A percentile compares a stretch with the other conserved stretches of the same genome.
Conservation (phyloP, 2,113 vertebrate species). For the Pseudolaguvia tuberculata region DNA sequence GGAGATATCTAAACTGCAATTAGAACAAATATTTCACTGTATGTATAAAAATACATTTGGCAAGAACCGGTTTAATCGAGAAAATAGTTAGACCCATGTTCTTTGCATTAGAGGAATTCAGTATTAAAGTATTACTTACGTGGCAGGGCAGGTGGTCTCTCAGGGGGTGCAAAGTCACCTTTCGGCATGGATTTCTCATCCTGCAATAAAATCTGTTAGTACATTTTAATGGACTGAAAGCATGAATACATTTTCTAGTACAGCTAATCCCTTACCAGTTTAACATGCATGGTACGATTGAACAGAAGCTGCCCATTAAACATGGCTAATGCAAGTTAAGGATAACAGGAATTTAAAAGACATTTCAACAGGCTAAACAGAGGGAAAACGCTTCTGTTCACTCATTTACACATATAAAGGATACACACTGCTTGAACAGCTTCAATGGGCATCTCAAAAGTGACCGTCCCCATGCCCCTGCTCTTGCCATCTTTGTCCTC, state of each 20-base stretch:
- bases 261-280: constrained; percentile 78
- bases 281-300: constrained; percentile 95
- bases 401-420: constrained; percentile 62
- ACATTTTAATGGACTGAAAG: not conserved
- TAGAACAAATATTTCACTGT: no score
- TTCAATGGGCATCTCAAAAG: constrained; percentile 93
- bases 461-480: constrained; percentile 92
- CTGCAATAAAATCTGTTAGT: constrained; percentile 58
- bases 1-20: no score
- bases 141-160: constrained; percentile 84
- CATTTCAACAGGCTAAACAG: not conserved
- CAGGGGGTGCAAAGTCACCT: constrained; percentile 86
- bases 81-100: not conserved
- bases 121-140: constrained; percentile 70
- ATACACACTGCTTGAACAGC: constrained; percentile 98
- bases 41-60: no score
- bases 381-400: not conserved
- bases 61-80: no score
- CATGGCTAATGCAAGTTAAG: constrained; percentile 83
- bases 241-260: not conserved
- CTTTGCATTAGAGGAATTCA: not conserved
- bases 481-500: constrained; percentile 97
- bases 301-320: constrained; percentile 94
- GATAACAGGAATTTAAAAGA: constrained; percentile 28
- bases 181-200: constrained; percentile 93